Base-by-base conservation (phyloP, 2,797 vertebrate species). In the Argyrosomus regius region DNA sequence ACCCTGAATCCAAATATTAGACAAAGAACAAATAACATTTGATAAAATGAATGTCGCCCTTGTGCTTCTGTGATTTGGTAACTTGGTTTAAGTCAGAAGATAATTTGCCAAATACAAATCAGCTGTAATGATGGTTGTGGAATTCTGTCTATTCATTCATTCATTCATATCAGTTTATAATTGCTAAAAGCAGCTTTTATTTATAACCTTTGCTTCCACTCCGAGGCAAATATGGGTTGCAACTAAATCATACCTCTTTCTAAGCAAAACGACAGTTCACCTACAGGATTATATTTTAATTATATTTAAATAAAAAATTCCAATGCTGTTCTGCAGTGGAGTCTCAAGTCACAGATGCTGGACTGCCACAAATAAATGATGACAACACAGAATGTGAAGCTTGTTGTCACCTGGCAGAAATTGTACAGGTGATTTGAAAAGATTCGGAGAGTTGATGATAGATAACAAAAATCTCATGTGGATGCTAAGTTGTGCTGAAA, bases 381-480 rank as follows among this genome's bases (percentile, higher is more conserved):
- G 6, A 26, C 43, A 68, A 75, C 26, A 45, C 48, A 57, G 2
- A 61, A 16, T 71, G 70, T 11, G 2, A 28, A 53, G 57, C 62
- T 66, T 77, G 17, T 81, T 81, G 79, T 66, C 84, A 75, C 57
- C 50, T 43, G 67, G 26, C 31, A 43, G 8, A 72, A 78, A 82
- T 53, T 41, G 49, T 41, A 72, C 35, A 67, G 64, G 78, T 70
- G 65, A 48, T 50, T 54, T 48, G 54, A 73, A 78, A 88, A 76
- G 54, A 76, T 80, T 80, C 35, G 39, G 11, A 75, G 83, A 62
- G 61, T 52, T 43, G 3, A 43, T 12, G 56, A 57, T 12, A 50
- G 46, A 54, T 39, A 43, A 69, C 18, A 54, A 24, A 71, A n/a
- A 59, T 18, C 18, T 1, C 1, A 43, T 18, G 22, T 35, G 26